phyloP scores from a whole-genome alignment of 2,888 invertebrate species.

The Acanthosepion lycidas region DNA sequence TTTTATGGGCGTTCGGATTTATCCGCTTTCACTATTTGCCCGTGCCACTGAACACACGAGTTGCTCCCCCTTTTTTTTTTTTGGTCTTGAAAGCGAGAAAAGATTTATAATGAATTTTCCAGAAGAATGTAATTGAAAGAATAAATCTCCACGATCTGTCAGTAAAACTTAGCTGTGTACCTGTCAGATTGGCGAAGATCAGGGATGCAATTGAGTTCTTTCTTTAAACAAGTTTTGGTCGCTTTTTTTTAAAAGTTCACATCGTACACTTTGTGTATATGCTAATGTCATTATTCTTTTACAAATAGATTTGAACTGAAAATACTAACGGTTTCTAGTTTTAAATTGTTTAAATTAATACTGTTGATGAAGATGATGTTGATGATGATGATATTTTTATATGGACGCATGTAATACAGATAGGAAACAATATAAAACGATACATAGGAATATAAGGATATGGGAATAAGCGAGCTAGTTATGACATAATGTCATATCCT shows the following conservation, averaged over 20 bases:
- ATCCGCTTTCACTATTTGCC: not conserved
- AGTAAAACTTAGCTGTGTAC: not conserved
- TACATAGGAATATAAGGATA: too few species aligned
- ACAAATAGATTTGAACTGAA: not conserved
- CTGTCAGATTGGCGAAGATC: not conserved
- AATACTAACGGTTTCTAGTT: not conserved
- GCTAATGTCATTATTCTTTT: not conserved
- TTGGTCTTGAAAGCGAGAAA: not conserved
- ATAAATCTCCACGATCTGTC: constrained; percentile 14
- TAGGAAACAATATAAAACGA: too few species aligned
- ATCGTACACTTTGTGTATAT: not conserved
- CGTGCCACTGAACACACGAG: constrained; percentile 18
- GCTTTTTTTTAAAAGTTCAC: not conserved
- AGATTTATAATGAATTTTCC: constrained; percentile 6
- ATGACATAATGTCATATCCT: too few species aligned
- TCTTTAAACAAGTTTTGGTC: not conserved
- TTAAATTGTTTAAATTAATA: too few species aligned
- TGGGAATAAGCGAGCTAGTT: too few species aligned
- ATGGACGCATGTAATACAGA: too few species aligned
- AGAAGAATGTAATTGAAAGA: constrained; percentile 20
- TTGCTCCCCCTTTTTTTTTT: not conserved
- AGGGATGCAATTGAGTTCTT: not conserved
- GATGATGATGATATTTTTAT: too few species aligned
- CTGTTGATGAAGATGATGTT: too few species aligned
- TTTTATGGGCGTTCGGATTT: constrained; percentile 17